Percentiles rank a stretch among this genome's conserved stretches.
These are phyloP conservation scores for Eueremaeus valkanovi DNA, from an alignment of 2,888 invertebrate genomes.

Conservation along the genomic window DNA sequence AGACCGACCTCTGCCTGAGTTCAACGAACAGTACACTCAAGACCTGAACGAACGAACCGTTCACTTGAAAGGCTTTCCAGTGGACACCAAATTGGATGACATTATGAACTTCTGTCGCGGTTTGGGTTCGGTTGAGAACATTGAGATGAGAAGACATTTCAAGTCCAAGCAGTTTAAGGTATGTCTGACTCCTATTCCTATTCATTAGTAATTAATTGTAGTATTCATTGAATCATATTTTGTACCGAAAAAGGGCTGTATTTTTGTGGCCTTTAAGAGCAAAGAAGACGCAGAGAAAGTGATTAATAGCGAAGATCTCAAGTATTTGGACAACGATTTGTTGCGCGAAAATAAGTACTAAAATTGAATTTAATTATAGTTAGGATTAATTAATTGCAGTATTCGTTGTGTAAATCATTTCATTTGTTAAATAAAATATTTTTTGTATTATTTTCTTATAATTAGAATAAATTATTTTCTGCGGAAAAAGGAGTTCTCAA, in stretches of 20 bases:
- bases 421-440: not conserved
- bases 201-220: too few species aligned
- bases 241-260: constrained; percentile 66
- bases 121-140: constrained; percentile 50
- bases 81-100: constrained; percentile 51
- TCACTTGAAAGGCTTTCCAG: constrained; percentile 62
- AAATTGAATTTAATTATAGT: constrained; percentile 35
- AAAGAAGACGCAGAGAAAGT: constrained; percentile 76
- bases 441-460: constrained; percentile 37
- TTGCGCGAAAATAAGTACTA: constrained; percentile 45
- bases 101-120: constrained; percentile 52
- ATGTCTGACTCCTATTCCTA: not conserved
- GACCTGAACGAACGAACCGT: constrained; percentile 70
- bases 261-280: constrained; percentile 79
- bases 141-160: constrained; percentile 44
- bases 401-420: too few species aligned
- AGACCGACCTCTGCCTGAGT: constrained; percentile 72
- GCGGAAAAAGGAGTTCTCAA: constrained; percentile 57
- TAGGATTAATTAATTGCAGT: too few species aligned
- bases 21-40: constrained; percentile 74
- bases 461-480: constrained; percentile 52
- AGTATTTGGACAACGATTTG: constrained; percentile 69
- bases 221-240: constrained; percentile 40
- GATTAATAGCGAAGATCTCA: constrained; percentile 63
- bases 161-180: constrained; percentile 45